A percentile compares a stretch with the other conserved stretches of the same genome.
Conservation (phyloP, 1,140 invertebrate genomes). For the Lordiphosa stackelbergi region DNA sequence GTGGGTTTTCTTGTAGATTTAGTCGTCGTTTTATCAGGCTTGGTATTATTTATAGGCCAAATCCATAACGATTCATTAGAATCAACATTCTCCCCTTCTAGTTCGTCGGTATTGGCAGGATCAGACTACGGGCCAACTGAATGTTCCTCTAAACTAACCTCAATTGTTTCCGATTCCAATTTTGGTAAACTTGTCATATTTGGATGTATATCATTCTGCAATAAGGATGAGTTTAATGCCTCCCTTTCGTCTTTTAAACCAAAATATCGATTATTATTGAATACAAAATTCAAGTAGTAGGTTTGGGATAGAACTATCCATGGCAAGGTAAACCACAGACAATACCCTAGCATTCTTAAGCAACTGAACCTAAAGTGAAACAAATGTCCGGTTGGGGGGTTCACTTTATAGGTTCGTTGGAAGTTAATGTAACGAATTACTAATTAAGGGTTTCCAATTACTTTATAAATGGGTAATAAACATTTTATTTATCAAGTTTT, state of each 20-base stretch:
- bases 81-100: background rate
- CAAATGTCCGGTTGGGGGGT: constrained; percentile 5
- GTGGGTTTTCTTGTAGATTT: background rate
- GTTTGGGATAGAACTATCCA: constrained; percentile 37
- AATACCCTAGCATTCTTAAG: constrained; percentile 27
- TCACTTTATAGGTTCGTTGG: constrained; percentile 42
- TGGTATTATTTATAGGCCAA: too few relatives aligned
- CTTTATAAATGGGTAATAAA: constrained; percentile 1
- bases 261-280: constrained; percentile 43
- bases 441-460: constrained; percentile 5
- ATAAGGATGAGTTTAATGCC: background rate
- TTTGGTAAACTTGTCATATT: too few relatives aligned
- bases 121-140: background rate
- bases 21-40: too few relatives aligned
- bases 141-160: constrained; percentile 21
- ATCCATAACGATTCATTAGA: background rate
- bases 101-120: constrained; percentile 1
- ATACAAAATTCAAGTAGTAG: constrained; percentile 59
- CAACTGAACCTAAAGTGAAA: background rate
- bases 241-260: background rate
- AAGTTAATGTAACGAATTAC: constrained; percentile 18
- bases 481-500: background rate
- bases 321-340: constrained; percentile 34
- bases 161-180: constrained; percentile 7
- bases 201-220: too few relatives aligned